These are phyloP conservation scores for Emydura subglobosa DNA, from an alignment of 2,113 vertebrate genomes.

Conservation along the genomic window DNA sequence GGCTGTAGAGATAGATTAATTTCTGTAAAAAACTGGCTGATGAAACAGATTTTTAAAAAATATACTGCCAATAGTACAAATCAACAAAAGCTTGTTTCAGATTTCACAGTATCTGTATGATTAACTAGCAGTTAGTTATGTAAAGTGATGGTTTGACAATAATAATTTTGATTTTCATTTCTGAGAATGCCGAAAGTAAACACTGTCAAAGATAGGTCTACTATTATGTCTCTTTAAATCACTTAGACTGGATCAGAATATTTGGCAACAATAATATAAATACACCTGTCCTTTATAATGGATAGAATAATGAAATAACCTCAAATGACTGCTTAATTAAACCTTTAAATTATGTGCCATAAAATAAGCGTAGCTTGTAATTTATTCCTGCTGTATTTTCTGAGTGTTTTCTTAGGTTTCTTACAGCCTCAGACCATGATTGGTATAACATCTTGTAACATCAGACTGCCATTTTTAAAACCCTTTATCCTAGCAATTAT, in stretches of 20 bases:
- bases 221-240: constrained; percentile 11
- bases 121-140: background rate
- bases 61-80: background rate
- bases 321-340: constrained; percentile 45
- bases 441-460: background rate
- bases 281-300: background rate
- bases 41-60: constrained; percentile 10
- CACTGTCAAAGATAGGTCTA: background rate
- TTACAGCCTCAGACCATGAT: constrained; percentile 4
- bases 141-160: background rate
- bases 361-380: constrained; percentile 34
- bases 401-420: constrained; percentile 2
- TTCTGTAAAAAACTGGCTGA: background rate
- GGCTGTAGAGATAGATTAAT: background rate
- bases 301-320: constrained; percentile 8
- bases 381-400: constrained; percentile 3
- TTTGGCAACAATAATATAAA: constrained; percentile 47
- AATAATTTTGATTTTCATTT: background rate
- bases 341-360: background rate
- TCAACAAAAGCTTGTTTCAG: background rate
- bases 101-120: background rate
- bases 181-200: constrained; percentile 18
- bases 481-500: constrained; percentile 18
- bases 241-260: background rate
- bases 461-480: constrained; percentile 31